Evolutionary conservation across 1,140 invertebrate genomes (phyloP).

Genomic region (Halictus rubicundus): DNA sequence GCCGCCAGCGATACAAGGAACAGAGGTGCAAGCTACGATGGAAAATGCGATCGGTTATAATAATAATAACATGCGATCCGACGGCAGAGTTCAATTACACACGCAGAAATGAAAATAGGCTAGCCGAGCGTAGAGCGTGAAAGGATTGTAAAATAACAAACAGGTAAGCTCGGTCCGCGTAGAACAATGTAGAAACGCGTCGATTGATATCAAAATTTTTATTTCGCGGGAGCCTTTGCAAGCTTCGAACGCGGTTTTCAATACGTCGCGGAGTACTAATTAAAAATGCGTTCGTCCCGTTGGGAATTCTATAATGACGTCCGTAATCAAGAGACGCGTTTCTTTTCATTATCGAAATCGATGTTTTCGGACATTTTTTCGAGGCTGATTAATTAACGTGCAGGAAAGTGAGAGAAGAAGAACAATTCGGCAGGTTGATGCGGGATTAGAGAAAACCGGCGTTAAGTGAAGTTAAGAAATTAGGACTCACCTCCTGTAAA

Average conservation of each 20-base stretch:
- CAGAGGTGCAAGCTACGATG: not conserved
- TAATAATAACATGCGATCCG: no score
- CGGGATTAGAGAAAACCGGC: slow-evolving; percentile 44
- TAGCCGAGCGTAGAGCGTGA: no score
- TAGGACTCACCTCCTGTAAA: slow-evolving; percentile 79
- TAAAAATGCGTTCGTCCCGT: no score
- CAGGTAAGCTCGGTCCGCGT: no score
- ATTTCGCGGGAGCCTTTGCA: not conserved
- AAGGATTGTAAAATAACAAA: no score
- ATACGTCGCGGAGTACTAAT: not conserved
- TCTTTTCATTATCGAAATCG: not conserved
- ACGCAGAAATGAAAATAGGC: no score
- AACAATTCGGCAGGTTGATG: not conserved
- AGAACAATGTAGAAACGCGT: no score
- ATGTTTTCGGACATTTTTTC: no score
- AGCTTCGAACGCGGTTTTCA: not conserved
- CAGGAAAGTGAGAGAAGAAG: not conserved
- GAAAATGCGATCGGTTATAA: not conserved
- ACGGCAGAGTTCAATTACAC: no score
- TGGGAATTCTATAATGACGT: not conserved
- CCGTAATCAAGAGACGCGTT: no score
- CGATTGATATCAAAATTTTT: no score
- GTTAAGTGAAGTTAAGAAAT: slow-evolving; percentile 65
- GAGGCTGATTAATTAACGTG: not conserved
- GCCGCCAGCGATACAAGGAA: not conserved